phyloP scores from a whole-genome alignment of 37 sponge, comb jelly and placozoan genomes.

The Amphimedon queenslandica region DNA sequence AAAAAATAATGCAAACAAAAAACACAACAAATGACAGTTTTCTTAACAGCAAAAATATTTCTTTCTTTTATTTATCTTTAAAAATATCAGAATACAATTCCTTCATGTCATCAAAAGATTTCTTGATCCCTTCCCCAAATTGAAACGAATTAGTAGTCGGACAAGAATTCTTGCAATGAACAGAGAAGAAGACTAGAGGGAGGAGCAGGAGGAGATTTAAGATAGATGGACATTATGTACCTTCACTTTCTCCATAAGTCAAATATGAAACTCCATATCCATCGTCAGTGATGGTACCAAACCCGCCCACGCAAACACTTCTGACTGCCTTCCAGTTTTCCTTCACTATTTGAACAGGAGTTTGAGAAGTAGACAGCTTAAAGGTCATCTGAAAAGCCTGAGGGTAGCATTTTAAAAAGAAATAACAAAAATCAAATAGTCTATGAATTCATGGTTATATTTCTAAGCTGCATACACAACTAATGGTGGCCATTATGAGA shows the following conservation, averaged over 20 bases:
- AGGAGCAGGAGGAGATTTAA: no score
- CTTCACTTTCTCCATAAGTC: constrained; percentile 68
- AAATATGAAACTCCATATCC: constrained; percentile 95
- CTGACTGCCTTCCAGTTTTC: background rate
- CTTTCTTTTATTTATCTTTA: no score
- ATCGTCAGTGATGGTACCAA: constrained; percentile 78
- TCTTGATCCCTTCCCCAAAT: constrained; percentile 25
- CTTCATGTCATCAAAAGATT: constrained; percentile 53
- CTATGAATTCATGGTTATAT: no score
- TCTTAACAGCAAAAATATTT: no score
- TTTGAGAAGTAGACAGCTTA: constrained; percentile 77
- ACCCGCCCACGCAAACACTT: constrained; percentile 64
- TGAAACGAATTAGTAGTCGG: constrained; percentile 30
- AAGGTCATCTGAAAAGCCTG: constrained; percentile 61
- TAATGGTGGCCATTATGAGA: no score
- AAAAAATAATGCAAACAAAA: no score
- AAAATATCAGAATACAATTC: no score
- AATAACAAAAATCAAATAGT: no score
- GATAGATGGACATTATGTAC: no score
- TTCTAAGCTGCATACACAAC: no score
- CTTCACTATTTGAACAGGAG: constrained; percentile 42
- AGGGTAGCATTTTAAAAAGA: no score
- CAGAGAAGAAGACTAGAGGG: constrained; percentile 40
- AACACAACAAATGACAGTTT: no score
- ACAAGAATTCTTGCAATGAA: constrained; percentile 60